Evolutionary conservation across 2,888 invertebrate genomes (phyloP), one percentile per base, ranked within the genome.

Genomic region (Thereva nobilitata): DNA sequence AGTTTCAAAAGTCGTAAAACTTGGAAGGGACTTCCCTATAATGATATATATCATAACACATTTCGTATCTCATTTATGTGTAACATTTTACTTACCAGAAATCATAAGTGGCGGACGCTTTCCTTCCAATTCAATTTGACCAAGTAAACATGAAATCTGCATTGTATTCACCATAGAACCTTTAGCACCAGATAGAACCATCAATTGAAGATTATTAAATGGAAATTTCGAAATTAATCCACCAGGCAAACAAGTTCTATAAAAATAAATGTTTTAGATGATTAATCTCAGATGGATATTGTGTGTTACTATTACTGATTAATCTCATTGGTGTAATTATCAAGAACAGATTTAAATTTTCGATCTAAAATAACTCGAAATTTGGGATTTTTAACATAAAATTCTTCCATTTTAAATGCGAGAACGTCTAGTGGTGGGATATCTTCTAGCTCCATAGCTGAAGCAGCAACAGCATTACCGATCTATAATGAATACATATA

Each of bases 141-240:
- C 99, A 8, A 99, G 84, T 42, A 97, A 84, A 80, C 97, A 97
- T 0, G 98, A 98, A 75, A 99, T 99, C 83, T 99, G 97, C 93
- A 96, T 95, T 73, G 95, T 93, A 78, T 98, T 98, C 0, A 97
- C 98, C 64, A 92, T 90, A 0, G 97, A 95, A n/a, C 97, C 99
- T 81, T 99, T 99, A 0, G 99, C 99, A 69, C 99, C 99, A 12
- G 98, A 96, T 75, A 94, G 89, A 0, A 99, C 97, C 97, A 99
- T 98, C 72, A 99, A 80, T 78, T 98, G 97, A n/a, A 99, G 85
- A 82, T 97, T 97, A 79, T 99, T 99, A 12, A 87, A 82, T 0
- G 99, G 98, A 77, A 99, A 99, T 73, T 89, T 87, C 70, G 89
- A 88, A 5, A 94, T 81, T 49, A 99, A 83, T 1, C 97, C 97